Evolutionary conservation across 2,113 vertebrate species (phyloP).

Genomic region (Sylvilagus bachmani): DNA sequence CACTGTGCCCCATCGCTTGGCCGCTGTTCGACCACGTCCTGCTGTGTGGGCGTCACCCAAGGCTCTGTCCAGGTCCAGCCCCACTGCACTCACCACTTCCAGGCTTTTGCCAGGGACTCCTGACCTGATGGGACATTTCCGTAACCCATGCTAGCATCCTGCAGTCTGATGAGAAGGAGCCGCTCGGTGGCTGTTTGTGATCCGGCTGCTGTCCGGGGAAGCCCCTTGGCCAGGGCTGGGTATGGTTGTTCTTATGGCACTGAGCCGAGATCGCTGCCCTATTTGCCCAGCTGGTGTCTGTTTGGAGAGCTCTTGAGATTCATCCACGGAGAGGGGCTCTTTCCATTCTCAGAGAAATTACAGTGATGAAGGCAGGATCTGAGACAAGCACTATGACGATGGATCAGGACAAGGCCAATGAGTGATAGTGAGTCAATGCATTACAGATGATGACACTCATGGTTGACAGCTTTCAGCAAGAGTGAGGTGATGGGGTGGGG

Average conservation of each 20-base stretch:
- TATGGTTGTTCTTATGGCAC: neutral
- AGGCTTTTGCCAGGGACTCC: accelerated
- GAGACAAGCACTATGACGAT: conserved; percentile 85
- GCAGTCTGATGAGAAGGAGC: neutral
- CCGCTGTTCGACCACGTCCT: accelerated
- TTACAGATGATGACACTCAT: conserved; percentile 84
- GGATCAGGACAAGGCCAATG: conserved; percentile 87
- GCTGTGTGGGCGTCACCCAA: accelerated
- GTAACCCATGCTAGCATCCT: neutral
- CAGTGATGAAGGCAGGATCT: conserved; percentile 84
- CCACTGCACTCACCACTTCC: neutral
- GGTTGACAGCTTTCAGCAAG: conserved; percentile 83
- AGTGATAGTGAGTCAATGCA: conserved; percentile 64
- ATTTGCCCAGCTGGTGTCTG: conserved; percentile 86
- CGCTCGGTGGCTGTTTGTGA: accelerated
- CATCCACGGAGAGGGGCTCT: conserved; percentile 80
- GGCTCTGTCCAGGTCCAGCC: neutral
- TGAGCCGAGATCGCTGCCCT: conserved; percentile 59
- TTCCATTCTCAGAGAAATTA: conserved; percentile 86
- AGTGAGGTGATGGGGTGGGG: conserved; percentile 76
- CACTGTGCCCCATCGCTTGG: neutral
- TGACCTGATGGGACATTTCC: accelerated
- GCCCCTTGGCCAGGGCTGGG: neutral
- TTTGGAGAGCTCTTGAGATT: conserved; percentile 76
- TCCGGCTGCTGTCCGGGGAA: accelerated